Base-by-base conservation (phyloP, 2,113 vertebrate species). In the Trogon melanurus region DNA sequence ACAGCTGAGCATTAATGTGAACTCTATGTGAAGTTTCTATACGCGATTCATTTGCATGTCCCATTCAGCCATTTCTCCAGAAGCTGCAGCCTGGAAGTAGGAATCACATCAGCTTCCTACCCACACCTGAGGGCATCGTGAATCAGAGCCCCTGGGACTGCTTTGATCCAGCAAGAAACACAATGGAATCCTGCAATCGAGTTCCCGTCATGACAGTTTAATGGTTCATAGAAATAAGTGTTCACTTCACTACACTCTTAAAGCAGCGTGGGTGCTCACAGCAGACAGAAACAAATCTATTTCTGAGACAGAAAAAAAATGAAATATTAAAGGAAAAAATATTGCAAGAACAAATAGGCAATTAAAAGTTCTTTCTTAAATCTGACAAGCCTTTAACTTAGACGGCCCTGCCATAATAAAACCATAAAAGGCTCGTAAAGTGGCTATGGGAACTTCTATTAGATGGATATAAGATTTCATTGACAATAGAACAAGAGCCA, bases 281-380 rank as follows among this genome's bases (percentile, higher is more conserved):
- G 72, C 44, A 92, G 84, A 85, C 45, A 53, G 76, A 89, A 95
- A 88, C 36, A 85, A 94, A 96, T 34, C 64, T 44, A 89, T 88
- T 89, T 91, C 67, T 62, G 48, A 66, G 67, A 41, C 2, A 81
- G 41, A 45, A 86, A 82, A 36, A 86, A 87, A 62, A 27, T 2
- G 11, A 93, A 94, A 80, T 58, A 74, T 74, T 88, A 83, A 80
- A 67, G 16, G 36, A 38, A 90, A 93, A 93, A 88, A 73, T 66
- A 85, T 32, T 89, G 29, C 51, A 82, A 88, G 86, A 85, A 85
- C 56, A 94, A 91, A 90, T 25, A 80, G 51, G 44, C 32, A 85
- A 88, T 93, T 91, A 86, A 60, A 95, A 86, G 18, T 48, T 88
- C 76, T 79, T 90, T 83, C 79, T 90, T 93, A 94, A 67, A 89